Evolutionary conservation across 2,888 invertebrate species (phyloP), one percentile per base, ranked within the genome.

Genomic region (Tenthredo scrophulariae): DNA sequence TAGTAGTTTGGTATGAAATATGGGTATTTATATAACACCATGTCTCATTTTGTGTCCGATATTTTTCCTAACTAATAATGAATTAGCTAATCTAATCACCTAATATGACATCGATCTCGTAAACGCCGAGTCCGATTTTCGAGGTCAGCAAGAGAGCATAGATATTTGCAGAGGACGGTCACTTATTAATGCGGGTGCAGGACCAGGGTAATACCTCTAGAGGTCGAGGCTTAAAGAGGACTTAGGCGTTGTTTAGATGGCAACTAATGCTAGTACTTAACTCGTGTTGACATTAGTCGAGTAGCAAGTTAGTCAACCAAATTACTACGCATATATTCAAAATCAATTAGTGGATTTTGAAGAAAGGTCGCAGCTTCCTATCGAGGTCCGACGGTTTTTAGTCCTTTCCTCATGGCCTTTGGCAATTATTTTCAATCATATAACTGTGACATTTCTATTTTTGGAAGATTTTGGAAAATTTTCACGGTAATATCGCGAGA

Each of bases 181-280:
- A 91, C 91, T 91, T 91, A 93, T 93, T 93, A 92, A 92, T 93
- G 92, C 92, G 90, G 88, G 89, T 90, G 90, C 92, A 92, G 92
- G 92, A 88, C 89, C 86, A 62, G 54, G 75, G 72, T 85, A 84
- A 85, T 85, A 83, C 89, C 88, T 88, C 65, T 1, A 26, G 54
- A 88, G 87, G 86, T 86, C 85, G 85, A 85, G 89, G 91, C 91
- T 92, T 91, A 91, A 88, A 86, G 88, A 89, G 89, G 91, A 90
- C 89, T 91, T 90, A 88, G 88, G 86, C 89, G 89, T 88, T 90
- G 89, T 91, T 90, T 89, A 88, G 89, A 90, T 91, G 90, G 88
- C 88, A 83, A 74, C 88, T 90, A 90, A 90, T 90, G 89, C 90
- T 88, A 22, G 62, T 84, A 79, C 72, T 85, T 80, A 80, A 85